A percentile compares a stretch with the other conserved stretches of the same genome.
phyloP scores from a whole-genome alignment of 2,888 invertebrate species.

The Anthrax anthrax region DNA sequence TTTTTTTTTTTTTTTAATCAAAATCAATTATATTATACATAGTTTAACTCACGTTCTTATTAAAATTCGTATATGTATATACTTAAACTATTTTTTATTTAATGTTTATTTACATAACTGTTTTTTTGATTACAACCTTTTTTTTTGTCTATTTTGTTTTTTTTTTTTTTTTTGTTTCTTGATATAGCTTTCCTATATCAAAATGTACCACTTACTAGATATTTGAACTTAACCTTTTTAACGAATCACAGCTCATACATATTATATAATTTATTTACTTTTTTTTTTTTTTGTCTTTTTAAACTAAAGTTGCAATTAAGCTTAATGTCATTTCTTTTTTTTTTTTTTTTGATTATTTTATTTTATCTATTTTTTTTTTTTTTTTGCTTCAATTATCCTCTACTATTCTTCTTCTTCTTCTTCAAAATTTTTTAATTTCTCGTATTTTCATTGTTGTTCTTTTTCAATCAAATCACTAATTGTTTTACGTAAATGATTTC shows the following conservation, averaged over 20 bases:
- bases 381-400: too few species aligned
- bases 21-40: too few species aligned
- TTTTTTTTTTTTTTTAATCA: too few species aligned
- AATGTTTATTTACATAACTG: too few species aligned
- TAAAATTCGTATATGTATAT: too few species aligned
- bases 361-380: too few species aligned
- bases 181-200: neutral
- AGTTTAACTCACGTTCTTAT: too few species aligned
- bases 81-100: too few species aligned
- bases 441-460: conserved; percentile 6
- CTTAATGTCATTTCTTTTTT: neutral
- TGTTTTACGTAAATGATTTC: conserved; percentile 31
- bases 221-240: conserved; percentile 13
- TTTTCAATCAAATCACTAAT: conserved; percentile 10
- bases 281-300: neutral
- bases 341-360: neutral
- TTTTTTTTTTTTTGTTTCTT: neutral
- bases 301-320: neutral
- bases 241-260: conserved; percentile 13
- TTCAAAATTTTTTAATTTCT: neutral
- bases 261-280: conserved; percentile 1
- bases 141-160: too few species aligned
- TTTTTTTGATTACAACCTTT: too few species aligned
- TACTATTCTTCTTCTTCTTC: neutral
- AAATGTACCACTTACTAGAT: too few species aligned